Percentiles rank a stretch among this genome's conserved stretches.
Evolutionary conservation across 2,797 vertebrate species (phyloP).

Genomic region (Chaetodon trifasciatus): DNA sequence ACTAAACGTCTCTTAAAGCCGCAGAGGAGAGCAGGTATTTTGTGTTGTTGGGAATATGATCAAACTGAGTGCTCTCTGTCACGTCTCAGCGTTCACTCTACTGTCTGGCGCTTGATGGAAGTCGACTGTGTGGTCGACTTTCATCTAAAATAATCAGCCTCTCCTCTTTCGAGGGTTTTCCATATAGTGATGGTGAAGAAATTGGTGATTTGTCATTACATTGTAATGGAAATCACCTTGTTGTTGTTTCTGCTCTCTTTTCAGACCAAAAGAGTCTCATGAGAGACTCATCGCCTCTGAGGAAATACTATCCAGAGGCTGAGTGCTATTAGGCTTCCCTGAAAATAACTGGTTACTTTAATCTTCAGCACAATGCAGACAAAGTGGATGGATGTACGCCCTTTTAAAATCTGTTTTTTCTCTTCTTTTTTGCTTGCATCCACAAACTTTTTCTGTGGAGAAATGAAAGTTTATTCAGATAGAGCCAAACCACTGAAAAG

Average conservation of each 20-base stretch:
- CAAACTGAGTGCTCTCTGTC: constrained; percentile 28
- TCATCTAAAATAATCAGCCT: constrained; percentile 64
- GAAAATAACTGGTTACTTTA: constrained; percentile 56
- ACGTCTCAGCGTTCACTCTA: constrained; percentile 28
- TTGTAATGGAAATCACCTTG: constrained; percentile 67
- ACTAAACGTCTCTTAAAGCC: constrained; percentile 37
- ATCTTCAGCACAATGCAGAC: constrained; percentile 42
- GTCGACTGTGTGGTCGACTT: constrained; percentile 45
- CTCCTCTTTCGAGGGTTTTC: constrained; percentile 35
- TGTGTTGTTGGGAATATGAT: constrained; percentile 24
- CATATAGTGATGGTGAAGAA: constrained; percentile 47
- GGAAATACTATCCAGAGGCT: constrained; percentile 49
- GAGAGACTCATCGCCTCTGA: constrained; percentile 34
- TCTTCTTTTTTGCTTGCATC: constrained; percentile 5
- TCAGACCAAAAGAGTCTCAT: constrained; percentile 40
- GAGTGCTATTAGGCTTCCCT: constrained; percentile 46
- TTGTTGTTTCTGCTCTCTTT: constrained; percentile 56
- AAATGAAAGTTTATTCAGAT: constrained; percentile 7
- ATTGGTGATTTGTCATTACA: constrained; percentile 63
- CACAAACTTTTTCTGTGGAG: background rate
- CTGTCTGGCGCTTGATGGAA: constrained; percentile 46
- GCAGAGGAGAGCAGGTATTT: constrained; percentile 30
- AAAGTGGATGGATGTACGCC: constrained; percentile 16
- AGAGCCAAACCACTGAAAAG: background rate
- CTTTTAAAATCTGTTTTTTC: constrained; percentile 1